phyloP scores from a whole-genome alignment of 64 coral and sea anemone genomes.

The Actinia equina region DNA sequence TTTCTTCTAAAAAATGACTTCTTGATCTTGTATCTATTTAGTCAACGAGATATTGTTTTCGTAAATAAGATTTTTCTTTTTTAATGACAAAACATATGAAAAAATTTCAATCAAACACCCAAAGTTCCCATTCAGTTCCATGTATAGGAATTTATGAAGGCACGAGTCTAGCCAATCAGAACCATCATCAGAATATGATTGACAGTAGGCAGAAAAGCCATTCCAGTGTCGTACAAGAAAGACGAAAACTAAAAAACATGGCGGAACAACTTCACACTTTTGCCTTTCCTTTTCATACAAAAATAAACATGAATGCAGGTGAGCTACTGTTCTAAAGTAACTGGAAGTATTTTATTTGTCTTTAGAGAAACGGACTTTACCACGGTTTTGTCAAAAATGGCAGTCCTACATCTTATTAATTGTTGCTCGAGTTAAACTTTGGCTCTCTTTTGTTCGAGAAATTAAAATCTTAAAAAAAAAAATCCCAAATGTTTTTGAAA shows the following conservation, averaged over 20 bases:
- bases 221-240: background rate
- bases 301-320: background rate
- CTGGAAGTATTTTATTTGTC: background rate
- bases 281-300: slow-evolving; percentile 15
- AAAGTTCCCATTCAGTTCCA: background rate
- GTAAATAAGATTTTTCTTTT: no score
- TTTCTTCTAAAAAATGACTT: no score
- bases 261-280: background rate
- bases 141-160: background rate
- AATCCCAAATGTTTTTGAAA: background rate
- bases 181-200: background rate
- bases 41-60: no score
- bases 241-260: background rate
- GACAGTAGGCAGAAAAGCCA: background rate
- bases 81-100: no score
- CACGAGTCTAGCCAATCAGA: background rate
- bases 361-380: background rate
- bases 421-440: background rate
- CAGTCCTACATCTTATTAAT: background rate
- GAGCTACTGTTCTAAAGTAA: background rate
- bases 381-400: background rate
- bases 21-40: no score
- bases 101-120: no score
- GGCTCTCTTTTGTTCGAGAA: no score
- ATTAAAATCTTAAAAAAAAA: no score